Base-by-base conservation (phyloP, 1,140 invertebrate genomes). In the Aculops lycopersici region DNA sequence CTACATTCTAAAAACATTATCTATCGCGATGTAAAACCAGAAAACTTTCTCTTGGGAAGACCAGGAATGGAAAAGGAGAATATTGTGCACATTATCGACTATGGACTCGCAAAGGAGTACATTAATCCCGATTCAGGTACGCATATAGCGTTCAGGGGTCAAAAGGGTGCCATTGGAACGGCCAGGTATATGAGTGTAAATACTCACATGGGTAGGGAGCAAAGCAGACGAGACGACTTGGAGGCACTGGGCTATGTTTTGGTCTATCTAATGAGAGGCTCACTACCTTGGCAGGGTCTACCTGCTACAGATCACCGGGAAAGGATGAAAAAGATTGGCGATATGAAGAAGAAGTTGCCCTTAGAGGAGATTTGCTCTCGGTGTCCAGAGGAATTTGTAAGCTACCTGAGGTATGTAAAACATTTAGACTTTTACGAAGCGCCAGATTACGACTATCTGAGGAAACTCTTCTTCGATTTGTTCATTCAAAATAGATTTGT, bases 211-310 rank as follows among this genome's bases (percentile, higher is more conserved):
- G 50, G 50, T 18, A 41, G 38, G 16, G 92, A 99, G 64, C 90
- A 97, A 72, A 94, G 84, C 55, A 69, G 92, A 57, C 67, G 92
- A 57, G 92, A 99, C 63, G 92, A 99, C 64, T 65, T 99, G 54
- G 92, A 98, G 64, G 88, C 92, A 41, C 63, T 98, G 48, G 90
- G 90, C 45, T 90, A 98, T 64, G 97, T 98, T 88, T 95, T 98
- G 65, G 95, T 98, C 86, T 98, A 98, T 66, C 97, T 99, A 63
- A 66, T 97, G 53, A 68, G 88, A 53, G 90, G 90, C 48, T 86
- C 79, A 54, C 66, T 98, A 57, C 92, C 92, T 42, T 98, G 90
- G 92, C 90, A 98, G 65, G 92, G 92, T 46, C 66, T 98, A 49
- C 95, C 95, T 65, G 88, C 88, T 46, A 86, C 94, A 58, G 95